phyloP scores from a whole-genome alignment of 2,888 invertebrate species.

The Stenichneumon culpator region DNA sequence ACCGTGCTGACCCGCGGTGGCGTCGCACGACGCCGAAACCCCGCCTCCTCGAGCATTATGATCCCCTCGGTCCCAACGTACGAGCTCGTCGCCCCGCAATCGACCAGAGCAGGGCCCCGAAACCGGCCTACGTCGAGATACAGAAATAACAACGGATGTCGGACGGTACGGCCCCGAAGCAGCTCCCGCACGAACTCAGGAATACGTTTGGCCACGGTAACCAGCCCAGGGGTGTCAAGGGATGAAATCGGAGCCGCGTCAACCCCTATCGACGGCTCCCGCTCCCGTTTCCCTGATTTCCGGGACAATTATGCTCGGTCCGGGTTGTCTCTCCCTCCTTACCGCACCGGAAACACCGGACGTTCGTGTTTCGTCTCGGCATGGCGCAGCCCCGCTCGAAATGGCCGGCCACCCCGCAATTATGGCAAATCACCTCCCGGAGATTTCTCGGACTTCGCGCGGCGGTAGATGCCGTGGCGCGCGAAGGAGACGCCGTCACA shows the following conservation, averaged over 20 bases:
- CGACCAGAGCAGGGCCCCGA: no score
- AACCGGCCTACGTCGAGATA: no score
- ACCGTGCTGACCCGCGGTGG: no score
- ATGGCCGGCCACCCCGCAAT: constrained; percentile 29
- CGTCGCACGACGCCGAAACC: no score
- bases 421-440: neutral
- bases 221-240: neutral
- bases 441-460: neutral
- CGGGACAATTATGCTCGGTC: neutral
- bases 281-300: neutral
- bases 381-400: neutral
- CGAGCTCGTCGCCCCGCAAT: no score
- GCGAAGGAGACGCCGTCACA: neutral
- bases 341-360: constrained; percentile 20
- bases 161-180: no score
- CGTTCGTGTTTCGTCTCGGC: neutral
- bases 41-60: no score
- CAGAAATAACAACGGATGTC: no score
- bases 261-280: neutral
- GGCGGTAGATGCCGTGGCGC: neutral
- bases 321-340: no score
- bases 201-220: neutral
- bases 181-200: neutral
- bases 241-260: neutral
- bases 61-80: no score